These are phyloP conservation scores for Heteromormyrus szaboi DNA, from an alignment of 2,797 vertebrate species.

Conservation along the genomic window DNA sequence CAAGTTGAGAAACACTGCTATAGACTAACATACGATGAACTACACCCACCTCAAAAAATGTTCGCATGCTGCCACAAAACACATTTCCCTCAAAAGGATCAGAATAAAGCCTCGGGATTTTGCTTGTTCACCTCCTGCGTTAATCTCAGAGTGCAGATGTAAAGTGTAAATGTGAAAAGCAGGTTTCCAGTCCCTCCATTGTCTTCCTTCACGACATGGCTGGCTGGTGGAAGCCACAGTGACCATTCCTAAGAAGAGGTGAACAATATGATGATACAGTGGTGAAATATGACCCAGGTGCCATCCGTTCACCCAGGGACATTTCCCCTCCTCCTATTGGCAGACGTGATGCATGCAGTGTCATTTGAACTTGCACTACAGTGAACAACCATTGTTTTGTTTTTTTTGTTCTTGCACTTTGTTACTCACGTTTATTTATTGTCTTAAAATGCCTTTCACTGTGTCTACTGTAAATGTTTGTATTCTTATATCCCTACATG, in stretches of 20 bases:
- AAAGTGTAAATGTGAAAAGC: not conserved
- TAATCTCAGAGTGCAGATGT: not conserved
- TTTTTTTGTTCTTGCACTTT: not conserved
- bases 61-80: not conserved
- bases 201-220: constrained; percentile 26
- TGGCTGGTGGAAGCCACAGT: constrained; percentile 35
- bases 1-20: not conserved
- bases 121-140: not conserved
- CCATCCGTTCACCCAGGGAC: not conserved
- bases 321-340: not conserved
- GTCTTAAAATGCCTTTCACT: not conserved
- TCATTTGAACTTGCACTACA: not conserved
- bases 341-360: not conserved
- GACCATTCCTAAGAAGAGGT: constrained; percentile 30
- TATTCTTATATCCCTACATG: not conserved
- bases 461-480: not conserved
- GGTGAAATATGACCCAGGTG: not conserved
- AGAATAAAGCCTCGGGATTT: not conserved
- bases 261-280: not conserved
- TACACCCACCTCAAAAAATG: not conserved
- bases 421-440: not conserved
- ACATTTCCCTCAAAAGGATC: not conserved
- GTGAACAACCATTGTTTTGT: not conserved
- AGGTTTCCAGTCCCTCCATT: not conserved
- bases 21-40: not conserved